Evolutionary conservation across 2,113 vertebrate species (phyloP), one percentile per base, ranked within the genome.

Genomic region (Phyllopteryx taeniolatus): DNA sequence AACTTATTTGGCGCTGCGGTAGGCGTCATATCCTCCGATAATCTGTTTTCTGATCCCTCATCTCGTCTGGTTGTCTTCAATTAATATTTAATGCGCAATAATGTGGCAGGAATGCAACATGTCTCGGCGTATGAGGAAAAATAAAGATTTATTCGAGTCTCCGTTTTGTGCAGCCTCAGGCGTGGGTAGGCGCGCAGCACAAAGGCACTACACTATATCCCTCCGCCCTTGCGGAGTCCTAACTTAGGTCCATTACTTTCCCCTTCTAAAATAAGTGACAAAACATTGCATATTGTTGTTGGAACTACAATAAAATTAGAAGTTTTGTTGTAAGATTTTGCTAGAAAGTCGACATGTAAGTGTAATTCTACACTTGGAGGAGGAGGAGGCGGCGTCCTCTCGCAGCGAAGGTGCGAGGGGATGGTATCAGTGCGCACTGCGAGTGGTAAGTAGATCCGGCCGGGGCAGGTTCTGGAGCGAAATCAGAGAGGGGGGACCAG

Each of bases 401-500:
- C 2, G 59, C 14, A 14, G n/a, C 68, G 54, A 31, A 66, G 65
- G 74, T 78, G 68, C 44, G 47, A 3, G 33, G 19, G 12, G 12
- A 0, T n/a, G 27, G 47, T 81, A 85, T 79, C 72, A 74, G 0
- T 88, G 77, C 79, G 86, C 85, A 1, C 10, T 13, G 53, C 11
- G 66, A 39, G 74, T 71, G 74, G 86, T 22, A 89, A 85, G 88
- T 89, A 92, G 91, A 80, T 90, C 87, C 90, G 89, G 85, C 74
- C 14, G 59, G 70, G 73, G 82, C 85, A 90, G 90, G 90, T 91
- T 89, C 47, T 73, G 79, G 73, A 88, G 90, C 79, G 85, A 77
- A 88, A 87, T 89, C 86, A 71, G 82, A 85, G 81, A 77, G 82
- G 82, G 47, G 73, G 82, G 86, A 83, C 80, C 70, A 84, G 89